These are phyloP conservation scores for Vanessa tameamea DNA, from an alignment of 1,140 invertebrate species.

Conservation along the genomic window DNA sequence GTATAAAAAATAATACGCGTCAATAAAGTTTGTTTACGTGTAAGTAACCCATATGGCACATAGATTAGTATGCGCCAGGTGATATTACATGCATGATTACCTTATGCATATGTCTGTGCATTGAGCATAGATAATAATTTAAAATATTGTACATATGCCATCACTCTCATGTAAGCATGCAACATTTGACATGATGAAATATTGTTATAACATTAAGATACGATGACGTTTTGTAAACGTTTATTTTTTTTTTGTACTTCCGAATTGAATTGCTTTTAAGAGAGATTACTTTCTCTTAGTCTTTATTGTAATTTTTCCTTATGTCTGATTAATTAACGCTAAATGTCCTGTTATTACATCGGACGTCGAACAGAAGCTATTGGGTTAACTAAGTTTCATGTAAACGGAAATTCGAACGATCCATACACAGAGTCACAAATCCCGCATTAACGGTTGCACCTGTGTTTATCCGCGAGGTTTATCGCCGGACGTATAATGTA, in stretches of 20 bases:
- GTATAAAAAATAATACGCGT: too few species aligned
- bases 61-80: neutral
- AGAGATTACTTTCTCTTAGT: neutral
- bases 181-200: neutral
- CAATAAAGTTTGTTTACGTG: too few species aligned
- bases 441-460: conserved; percentile 24
- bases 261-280: conserved; percentile 20
- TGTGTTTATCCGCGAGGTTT: conserved; percentile 47
- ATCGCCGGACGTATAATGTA: conserved; percentile 52
- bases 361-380: conserved; percentile 17
- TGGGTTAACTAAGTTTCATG: conserved; percentile 4
- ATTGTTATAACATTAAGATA: neutral
- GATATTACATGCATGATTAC: conserved; percentile 8
- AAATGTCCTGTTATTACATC: conserved; percentile 21
- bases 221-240: neutral
- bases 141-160: neutral
- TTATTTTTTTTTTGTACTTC: neutral
- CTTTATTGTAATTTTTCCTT: conserved; percentile 23
- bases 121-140: neutral
- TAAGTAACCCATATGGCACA: neutral
- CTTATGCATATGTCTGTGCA: neutral
- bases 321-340: conserved; percentile 30
- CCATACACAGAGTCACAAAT: conserved; percentile 21
- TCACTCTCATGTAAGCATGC: neutral
- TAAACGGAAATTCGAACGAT: conserved; percentile 26